Evolutionary conservation across 2,797 vertebrate species (phyloP).

Genomic region (Myotis daubentonii): DNA sequence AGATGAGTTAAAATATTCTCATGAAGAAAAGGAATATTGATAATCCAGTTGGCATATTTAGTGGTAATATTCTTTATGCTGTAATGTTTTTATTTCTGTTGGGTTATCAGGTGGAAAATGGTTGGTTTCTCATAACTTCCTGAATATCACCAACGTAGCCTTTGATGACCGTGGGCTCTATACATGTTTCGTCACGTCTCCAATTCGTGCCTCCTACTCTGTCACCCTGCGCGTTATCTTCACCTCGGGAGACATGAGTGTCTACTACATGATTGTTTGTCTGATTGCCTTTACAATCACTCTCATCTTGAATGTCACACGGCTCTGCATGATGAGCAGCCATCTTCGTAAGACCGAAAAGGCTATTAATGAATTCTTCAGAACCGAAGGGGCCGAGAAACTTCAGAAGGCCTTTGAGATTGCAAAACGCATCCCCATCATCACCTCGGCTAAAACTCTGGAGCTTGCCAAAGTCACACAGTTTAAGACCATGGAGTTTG

Average conservation of each 20-base stretch:
- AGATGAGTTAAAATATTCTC: conserved; percentile 8
- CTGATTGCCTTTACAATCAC: conserved; percentile 93
- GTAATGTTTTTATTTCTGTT: conserved; percentile 65
- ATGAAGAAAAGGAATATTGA: not conserved
- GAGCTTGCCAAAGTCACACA: conserved; percentile 98
- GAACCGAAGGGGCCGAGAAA: conserved; percentile 94
- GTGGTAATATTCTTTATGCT: conserved; percentile 35
- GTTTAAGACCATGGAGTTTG: conserved; percentile 96
- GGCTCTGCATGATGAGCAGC: conserved; percentile 95
- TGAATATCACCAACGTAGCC: conserved; percentile 92
- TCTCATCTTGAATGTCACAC: conserved; percentile 92
- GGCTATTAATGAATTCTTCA: conserved; percentile 98
- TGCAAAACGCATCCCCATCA: conserved; percentile 95
- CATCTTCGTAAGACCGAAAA: conserved; percentile 95
- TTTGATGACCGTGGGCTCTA: conserved; percentile 95
- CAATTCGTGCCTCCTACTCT: conserved; percentile 82
- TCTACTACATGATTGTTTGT: conserved; percentile 95
- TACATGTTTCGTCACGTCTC: conserved; percentile 86
- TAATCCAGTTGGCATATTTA: not conserved
- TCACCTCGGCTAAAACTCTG: conserved; percentile 94
- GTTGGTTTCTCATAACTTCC: conserved; percentile 86
- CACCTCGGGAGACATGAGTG: conserved; percentile 92
- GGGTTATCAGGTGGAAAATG: conserved; percentile 89
- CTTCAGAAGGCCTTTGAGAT: conserved; percentile 97
- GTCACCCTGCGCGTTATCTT: conserved; percentile 92